Evolutionary conservation across 1,140 invertebrate species (phyloP).

Genomic region (Palaemon carinicauda): DNA sequence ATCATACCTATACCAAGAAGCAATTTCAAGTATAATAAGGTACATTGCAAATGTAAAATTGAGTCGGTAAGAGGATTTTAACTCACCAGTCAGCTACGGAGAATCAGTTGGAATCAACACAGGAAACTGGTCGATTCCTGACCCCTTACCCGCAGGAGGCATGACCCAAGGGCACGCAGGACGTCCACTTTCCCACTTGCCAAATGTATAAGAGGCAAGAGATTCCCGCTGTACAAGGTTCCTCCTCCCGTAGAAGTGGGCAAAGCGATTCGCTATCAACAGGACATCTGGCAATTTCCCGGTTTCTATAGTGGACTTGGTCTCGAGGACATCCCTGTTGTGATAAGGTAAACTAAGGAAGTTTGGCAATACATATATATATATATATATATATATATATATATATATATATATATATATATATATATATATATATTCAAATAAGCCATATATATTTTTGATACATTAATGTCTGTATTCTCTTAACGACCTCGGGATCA

Average conservation of each 20-base stretch:
- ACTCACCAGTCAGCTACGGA: constrained; percentile 68
- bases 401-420: too few relatives aligned
- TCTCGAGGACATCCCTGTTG: constrained; percentile 62
- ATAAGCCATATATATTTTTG: too few relatives aligned
- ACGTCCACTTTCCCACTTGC: constrained; percentile 70
- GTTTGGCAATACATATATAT: too few relatives aligned
- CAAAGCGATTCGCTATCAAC: constrained; percentile 65
- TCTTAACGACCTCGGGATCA: too few relatives aligned
- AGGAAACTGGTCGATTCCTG: constrained; percentile 69
- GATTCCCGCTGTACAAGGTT: constrained; percentile 68
- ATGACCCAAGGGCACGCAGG: constrained; percentile 71
- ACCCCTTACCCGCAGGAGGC: constrained; percentile 73
- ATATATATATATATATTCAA: too few relatives aligned
- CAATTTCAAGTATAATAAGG: too few relatives aligned
- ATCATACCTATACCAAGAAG: too few relatives aligned
- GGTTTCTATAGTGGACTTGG: constrained; percentile 69
- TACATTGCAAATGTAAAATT: too few relatives aligned
- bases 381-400: too few relatives aligned
- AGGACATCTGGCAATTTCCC: constrained; percentile 70
- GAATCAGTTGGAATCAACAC: constrained; percentile 70
- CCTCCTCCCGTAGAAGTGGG: constrained; percentile 69
- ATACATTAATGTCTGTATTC: too few relatives aligned
- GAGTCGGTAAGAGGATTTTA: too few relatives aligned
- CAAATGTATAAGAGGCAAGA: constrained; percentile 70
- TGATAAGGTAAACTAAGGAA: not conserved